Evolutionary conservation across 2,113 vertebrate species (phyloP).

Genomic region (Cyanistes caeruleus): DNA sequence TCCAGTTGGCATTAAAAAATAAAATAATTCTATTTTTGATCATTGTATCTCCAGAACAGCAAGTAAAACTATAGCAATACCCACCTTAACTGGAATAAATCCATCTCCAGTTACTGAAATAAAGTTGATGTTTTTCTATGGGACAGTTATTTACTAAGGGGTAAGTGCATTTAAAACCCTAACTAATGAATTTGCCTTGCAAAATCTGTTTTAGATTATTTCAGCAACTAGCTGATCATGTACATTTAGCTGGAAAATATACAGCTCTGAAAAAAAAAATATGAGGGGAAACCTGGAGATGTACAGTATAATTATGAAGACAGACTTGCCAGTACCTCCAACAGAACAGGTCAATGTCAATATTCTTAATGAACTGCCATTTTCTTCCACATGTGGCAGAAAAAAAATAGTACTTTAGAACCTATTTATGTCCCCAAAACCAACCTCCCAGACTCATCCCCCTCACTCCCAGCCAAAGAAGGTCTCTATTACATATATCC

Average conservation of each 20-base stretch:
- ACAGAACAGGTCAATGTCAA: not conserved
- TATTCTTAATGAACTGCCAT: not conserved
- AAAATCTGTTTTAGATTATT: not conserved
- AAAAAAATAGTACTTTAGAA: not conserved
- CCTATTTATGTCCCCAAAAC: not conserved
- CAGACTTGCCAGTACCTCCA: conserved; percentile 10
- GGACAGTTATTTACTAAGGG: not conserved
- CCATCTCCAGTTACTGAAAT: not conserved
- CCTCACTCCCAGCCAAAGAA: not conserved
- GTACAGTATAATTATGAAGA: conserved; percentile 29
- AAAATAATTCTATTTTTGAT: not conserved
- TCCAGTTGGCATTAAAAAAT: not conserved
- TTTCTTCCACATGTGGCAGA: not conserved
- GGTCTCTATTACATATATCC: not conserved
- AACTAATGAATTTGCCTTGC: not conserved
- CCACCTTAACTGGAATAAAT: not conserved
- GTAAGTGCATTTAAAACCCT: not conserved
- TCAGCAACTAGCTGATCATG: not conserved
- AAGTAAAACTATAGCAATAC: not conserved
- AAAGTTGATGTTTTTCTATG: not conserved
- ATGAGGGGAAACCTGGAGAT: conserved; percentile 12
- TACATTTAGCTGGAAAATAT: conserved; percentile 3
- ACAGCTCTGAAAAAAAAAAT: not conserved
- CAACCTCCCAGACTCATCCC: not conserved
- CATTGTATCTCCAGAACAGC: not conserved